These are phyloP conservation scores for Euzophera pinguis DNA, from an alignment of 2,888 invertebrate species.

Conservation along the genomic window DNA sequence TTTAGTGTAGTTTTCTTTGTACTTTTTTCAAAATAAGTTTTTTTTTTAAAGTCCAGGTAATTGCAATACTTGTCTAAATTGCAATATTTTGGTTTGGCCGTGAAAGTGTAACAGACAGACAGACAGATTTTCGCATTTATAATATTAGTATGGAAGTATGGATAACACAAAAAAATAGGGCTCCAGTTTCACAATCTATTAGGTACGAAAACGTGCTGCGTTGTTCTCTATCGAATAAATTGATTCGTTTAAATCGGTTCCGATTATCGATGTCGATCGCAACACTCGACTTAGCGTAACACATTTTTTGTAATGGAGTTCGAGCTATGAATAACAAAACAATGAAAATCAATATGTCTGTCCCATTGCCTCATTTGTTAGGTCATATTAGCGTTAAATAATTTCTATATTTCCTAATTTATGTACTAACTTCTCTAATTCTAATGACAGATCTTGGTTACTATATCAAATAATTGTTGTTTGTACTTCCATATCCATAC, in stretches of 20 bases:
- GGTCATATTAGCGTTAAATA: background rate
- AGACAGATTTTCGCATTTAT: too few relatives aligned
- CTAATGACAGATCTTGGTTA: too few relatives aligned
- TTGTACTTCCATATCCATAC: too few relatives aligned
- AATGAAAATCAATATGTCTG: constrained; percentile 10
- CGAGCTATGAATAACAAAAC: constrained; percentile 9
- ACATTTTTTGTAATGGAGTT: constrained; percentile 7
- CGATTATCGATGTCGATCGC: background rate
- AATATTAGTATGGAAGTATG: too few relatives aligned
- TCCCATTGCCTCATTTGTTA: constrained; percentile 10
- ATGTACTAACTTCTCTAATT: too few relatives aligned
- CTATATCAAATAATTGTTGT: too few relatives aligned
- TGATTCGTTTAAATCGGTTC: background rate
- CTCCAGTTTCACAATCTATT: background rate
- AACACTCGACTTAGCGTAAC: constrained; percentile 1
- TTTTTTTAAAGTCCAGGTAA: too few relatives aligned
- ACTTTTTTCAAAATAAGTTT: too few relatives aligned
- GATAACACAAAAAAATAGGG: background rate
- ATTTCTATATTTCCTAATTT: background rate
- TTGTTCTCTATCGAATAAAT: constrained; percentile 3
- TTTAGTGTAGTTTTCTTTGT: too few relatives aligned
- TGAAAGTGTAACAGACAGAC: too few relatives aligned
- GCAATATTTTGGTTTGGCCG: too few relatives aligned
- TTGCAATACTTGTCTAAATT: too few relatives aligned
- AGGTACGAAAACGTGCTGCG: background rate